Evolutionary conservation across 2,797 vertebrate species (phyloP).

Genomic region (Coracias cyanogaster): DNA sequence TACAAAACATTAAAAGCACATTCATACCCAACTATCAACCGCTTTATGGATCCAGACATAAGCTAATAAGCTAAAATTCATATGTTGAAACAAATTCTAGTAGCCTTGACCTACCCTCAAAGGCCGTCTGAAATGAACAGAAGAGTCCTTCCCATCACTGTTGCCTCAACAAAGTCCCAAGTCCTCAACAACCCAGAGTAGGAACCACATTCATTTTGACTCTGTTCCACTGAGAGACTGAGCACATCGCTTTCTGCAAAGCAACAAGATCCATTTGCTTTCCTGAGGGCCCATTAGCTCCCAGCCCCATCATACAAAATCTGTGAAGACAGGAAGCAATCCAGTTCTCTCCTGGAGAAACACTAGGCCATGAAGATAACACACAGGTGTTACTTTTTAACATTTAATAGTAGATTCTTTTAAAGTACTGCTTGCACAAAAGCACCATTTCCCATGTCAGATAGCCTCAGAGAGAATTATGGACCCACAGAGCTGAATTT

Average conservation of each 20-base stretch:
- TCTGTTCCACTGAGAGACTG: neutral
- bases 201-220: neutral
- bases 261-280: neutral
- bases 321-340: neutral
- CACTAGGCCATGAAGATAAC: neutral
- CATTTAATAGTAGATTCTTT: neutral
- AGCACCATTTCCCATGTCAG: neutral
- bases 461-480: neutral
- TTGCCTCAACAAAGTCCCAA: neutral
- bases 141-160: neutral
- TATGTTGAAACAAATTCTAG: neutral
- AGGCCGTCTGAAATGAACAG: neutral
- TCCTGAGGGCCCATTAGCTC: neutral
- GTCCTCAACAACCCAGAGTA: neutral
- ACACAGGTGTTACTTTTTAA: neutral
- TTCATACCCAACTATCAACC: neutral
- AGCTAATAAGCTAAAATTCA: conserved; percentile 7
- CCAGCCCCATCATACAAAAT: neutral
- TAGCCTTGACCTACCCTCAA: neutral
- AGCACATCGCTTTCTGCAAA: neutral
- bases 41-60: neutral
- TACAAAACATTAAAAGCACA: neutral
- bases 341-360: neutral
- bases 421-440: neutral
- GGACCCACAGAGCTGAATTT: neutral